phyloP scores from a whole-genome alignment of 2,113 vertebrate species.

The Chiloscyllium plagiosum region DNA sequence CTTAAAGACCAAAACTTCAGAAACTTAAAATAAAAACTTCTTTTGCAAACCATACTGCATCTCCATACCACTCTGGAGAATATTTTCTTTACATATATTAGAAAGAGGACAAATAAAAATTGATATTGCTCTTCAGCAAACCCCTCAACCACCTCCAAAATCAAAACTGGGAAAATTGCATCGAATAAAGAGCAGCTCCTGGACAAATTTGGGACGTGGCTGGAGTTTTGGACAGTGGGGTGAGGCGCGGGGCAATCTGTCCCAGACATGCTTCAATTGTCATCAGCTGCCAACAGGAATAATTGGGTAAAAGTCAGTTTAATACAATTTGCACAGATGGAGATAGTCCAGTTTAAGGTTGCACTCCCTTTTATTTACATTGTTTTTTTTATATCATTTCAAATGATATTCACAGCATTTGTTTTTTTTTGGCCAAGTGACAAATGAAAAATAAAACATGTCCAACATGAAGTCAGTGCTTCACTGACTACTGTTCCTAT shows the following conservation, averaged over 20 bases:
- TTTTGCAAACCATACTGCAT: slow-evolving; percentile 40
- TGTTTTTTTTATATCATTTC: slow-evolving; percentile 55
- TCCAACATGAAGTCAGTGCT: slow-evolving; percentile 51
- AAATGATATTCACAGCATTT: slow-evolving; percentile 91
- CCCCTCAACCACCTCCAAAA: slow-evolving; percentile 42
- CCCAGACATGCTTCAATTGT: slow-evolving; percentile 43
- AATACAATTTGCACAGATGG: slow-evolving; percentile 66
- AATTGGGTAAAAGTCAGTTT: slow-evolving; percentile 41
- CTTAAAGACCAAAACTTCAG: background rate
- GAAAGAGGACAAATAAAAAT: slow-evolving; percentile 18
- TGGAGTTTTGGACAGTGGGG: slow-evolving; percentile 44
- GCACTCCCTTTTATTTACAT: slow-evolving; percentile 89
- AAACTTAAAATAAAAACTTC: slow-evolving; percentile 35
- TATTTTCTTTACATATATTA: background rate
- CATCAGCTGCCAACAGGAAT: slow-evolving; percentile 38
- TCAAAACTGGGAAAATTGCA: slow-evolving; percentile 54
- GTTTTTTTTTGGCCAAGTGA: slow-evolving; percentile 66
- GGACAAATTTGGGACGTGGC: slow-evolving; percentile 54
- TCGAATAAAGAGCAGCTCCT: slow-evolving; percentile 54
- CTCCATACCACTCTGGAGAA: slow-evolving; percentile 10
- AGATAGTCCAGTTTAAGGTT: slow-evolving; percentile 67
- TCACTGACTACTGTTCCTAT: slow-evolving; percentile 44
- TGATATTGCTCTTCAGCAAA: background rate
- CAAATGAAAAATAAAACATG: slow-evolving; percentile 57
- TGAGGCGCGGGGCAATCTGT: slow-evolving; percentile 50